A percentile compares a stretch with the other conserved stretches of the same genome.
phyloP scores from a whole-genome alignment of 2,113 vertebrate genomes.

The Melanostigma gelatinosum region DNA sequence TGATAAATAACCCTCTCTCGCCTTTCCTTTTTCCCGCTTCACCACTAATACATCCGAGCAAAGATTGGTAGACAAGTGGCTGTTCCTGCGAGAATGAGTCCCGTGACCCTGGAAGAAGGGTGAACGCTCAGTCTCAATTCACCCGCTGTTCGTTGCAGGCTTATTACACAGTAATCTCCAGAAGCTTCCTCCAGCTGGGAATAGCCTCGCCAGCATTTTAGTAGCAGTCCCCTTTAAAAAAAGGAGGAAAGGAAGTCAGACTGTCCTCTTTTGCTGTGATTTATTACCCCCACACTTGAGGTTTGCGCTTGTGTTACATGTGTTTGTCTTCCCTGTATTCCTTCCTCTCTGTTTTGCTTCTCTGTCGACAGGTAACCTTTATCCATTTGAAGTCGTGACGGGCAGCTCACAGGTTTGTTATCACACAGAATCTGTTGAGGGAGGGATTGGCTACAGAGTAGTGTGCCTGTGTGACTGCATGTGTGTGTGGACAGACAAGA shows the following conservation, averaged over 20 bases:
- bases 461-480: not conserved
- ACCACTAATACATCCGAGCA: conserved; percentile 41
- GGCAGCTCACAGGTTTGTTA: conserved; percentile 26
- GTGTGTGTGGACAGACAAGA: conserved; percentile 22
- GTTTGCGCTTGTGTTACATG: conserved; percentile 54
- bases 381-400: conserved; percentile 46
- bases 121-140: conserved; percentile 77
- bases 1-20: conserved; percentile 19
- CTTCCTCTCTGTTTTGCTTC: conserved; percentile 35
- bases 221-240: conserved; percentile 30
- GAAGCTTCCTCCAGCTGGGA: conserved; percentile 66
- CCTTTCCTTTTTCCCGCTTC: conserved; percentile 32
- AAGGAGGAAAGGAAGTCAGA: conserved; percentile 41
- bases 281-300: conserved; percentile 55
- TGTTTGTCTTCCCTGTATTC: conserved; percentile 65
- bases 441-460: conserved; percentile 28
- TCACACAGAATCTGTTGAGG: conserved; percentile 28
- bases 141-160: conserved; percentile 65
- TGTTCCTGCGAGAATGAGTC: conserved; percentile 64
- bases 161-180: conserved; percentile 78
- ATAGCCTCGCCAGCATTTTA: conserved; percentile 68
- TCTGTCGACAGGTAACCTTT: conserved; percentile 44
- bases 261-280: conserved; percentile 65
- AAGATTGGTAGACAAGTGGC: conserved; percentile 61
- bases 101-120: conserved; percentile 64